A percentile compares a stretch with the other conserved stretches of the same genome.
These are phyloP conservation scores for Polia nebulosa DNA, from an alignment of 2,888 invertebrate genomes.

Conservation along the genomic window DNA sequence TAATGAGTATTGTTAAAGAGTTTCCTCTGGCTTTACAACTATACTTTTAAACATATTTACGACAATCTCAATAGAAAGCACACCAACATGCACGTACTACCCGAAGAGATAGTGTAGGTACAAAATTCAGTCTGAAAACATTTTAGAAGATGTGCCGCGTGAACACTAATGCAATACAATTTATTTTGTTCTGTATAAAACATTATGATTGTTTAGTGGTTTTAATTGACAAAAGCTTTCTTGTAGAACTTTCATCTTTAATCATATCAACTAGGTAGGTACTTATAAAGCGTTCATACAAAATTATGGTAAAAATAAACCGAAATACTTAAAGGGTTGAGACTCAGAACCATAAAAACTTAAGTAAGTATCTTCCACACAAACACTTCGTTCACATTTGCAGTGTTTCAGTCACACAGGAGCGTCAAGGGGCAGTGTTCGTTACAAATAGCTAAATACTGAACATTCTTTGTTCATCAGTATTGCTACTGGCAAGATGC, in stretches of 20 bases:
- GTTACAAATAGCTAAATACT: conserved; percentile 65
- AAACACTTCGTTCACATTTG: conserved; percentile 18
- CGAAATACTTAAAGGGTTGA: conserved; percentile 59
- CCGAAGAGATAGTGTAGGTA: conserved; percentile 48
- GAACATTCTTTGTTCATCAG: conserved; percentile 54
- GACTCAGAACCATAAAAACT: conserved; percentile 40
- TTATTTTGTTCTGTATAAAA: conserved; percentile 36
- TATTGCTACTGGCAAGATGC: conserved; percentile 78
- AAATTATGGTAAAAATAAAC: conserved; percentile 47
- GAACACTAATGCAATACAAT: conserved; percentile 25
- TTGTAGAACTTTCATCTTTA: conserved; percentile 38
- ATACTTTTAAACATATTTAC: conserved; percentile 65
- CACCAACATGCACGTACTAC: conserved; percentile 15
- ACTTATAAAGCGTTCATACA: conserved; percentile 50
- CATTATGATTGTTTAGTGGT: conserved; percentile 18
- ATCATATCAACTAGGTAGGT: conserved; percentile 57
- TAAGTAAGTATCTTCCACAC: conserved; percentile 26
- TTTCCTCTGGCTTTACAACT: conserved; percentile 77
- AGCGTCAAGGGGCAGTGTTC: conserved; percentile 80
- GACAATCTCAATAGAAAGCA: conserved; percentile 56
- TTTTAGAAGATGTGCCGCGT: conserved; percentile 36
- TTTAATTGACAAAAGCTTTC: conserved; percentile 44
- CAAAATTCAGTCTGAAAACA: conserved; percentile 61
- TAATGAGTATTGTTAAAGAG: conserved; percentile 88
- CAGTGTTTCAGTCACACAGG: conserved; percentile 54